Conservation (phyloP, 2,797 vertebrate genomes). For the Peromyscus attwateri region DNA sequence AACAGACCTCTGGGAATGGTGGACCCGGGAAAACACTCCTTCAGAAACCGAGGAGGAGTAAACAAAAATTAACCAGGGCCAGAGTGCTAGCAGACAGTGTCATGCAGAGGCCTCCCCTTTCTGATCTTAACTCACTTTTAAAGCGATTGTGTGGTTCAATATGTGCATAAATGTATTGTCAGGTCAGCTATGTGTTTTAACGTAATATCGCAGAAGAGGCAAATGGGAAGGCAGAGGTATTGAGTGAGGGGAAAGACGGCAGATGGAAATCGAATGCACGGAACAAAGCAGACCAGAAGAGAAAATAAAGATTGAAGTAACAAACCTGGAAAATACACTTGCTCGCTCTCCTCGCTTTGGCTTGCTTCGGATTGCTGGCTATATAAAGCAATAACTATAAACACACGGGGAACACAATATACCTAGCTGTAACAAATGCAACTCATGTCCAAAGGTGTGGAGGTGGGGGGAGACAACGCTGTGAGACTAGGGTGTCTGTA, state of each 20-base stretch:
- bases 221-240: background rate
- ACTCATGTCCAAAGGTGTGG: background rate
- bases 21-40: background rate
- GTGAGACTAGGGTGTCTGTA: background rate
- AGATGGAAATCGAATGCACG: background rate
- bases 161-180: background rate
- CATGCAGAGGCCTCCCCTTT: background rate
- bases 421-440: background rate
- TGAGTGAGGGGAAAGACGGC: background rate
- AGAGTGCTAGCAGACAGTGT: accelerated
- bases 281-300: background rate
- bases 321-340: background rate
- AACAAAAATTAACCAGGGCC: background rate
- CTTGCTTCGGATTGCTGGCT: background rate
- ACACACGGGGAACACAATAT: background rate
- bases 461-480: background rate
- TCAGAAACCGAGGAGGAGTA: background rate
- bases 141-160: background rate
- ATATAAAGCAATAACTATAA: background rate
- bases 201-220: background rate
- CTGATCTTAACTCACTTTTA: background rate
- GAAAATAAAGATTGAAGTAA: background rate
- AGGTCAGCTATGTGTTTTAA: background rate
- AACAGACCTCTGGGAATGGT: background rate
- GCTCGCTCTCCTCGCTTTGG: background rate